Conservation (phyloP, 2,888 invertebrate species). For the Imbricaverruca yamaguchii region DNA sequence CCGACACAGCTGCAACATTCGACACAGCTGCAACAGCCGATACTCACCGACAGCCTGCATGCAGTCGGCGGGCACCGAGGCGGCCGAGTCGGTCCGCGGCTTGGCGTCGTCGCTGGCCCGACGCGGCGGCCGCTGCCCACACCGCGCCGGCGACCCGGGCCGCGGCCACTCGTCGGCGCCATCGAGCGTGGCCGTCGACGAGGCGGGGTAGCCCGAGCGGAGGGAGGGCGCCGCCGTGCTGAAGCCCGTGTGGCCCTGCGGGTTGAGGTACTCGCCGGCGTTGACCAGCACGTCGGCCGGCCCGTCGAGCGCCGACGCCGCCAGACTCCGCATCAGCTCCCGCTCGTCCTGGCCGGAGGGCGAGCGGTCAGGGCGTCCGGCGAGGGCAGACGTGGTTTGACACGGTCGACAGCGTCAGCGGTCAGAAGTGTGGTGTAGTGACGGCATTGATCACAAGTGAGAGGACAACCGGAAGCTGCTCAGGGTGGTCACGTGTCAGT, state of each 20-base stretch:
- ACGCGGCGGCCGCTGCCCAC: neutral
- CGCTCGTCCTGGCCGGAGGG: conserved; percentile 64
- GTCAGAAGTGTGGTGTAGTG: neutral
- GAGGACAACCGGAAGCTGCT: no score
- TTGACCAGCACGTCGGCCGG: conserved; percentile 8
- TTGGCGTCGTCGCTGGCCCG: neutral
- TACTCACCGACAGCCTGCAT: neutral
- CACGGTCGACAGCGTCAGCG: no score
- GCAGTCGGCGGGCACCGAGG: neutral
- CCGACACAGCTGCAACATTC: no score
- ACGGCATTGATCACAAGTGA: no score
- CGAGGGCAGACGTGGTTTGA: no score
- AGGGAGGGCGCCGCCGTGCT: conserved; percentile 6
- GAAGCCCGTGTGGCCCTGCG: neutral
- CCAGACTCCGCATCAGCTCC: conserved; percentile 67
- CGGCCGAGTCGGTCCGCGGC: neutral
- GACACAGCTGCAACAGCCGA: no score
- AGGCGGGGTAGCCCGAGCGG: conserved; percentile 12
- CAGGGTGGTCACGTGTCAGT: no score
- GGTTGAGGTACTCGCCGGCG: conserved; percentile 19
- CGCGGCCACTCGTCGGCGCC: neutral
- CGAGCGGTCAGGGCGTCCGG: no score
- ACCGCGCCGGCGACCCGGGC: neutral
- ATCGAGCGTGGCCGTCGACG: conserved; percentile 3
- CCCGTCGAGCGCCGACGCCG: conserved; percentile 41